A percentile compares a stretch with the other conserved stretches of the same genome.
Evolutionary conservation across 2,888 invertebrate genomes (phyloP).

Genomic region (Altica lythri): DNA sequence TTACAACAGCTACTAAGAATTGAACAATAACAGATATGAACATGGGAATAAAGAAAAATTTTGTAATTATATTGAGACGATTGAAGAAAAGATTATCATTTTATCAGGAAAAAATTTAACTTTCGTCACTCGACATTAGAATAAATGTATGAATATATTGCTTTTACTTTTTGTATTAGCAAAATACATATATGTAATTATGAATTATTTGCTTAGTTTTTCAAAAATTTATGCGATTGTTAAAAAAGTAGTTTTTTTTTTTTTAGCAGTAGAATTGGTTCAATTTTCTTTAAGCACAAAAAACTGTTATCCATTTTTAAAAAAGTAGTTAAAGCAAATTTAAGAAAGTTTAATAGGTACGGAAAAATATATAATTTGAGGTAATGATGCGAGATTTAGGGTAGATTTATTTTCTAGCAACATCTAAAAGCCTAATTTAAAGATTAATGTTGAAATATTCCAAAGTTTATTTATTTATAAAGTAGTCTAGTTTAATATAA

Average conservation of each 20-base stretch:
- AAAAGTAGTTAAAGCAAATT: neutral
- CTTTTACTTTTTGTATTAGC: no score
- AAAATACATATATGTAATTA: no score
- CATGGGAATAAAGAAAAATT: no score
- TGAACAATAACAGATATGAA: no score
- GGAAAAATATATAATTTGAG: neutral
- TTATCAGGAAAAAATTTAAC: no score
- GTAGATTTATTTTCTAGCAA: conserved; percentile 12
- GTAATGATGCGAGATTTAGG: conserved; percentile 1
- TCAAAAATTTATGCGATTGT: neutral
- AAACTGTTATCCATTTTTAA: conserved; percentile 5
- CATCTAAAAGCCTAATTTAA: conserved; percentile 32
- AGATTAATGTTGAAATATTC: conserved; percentile 37
- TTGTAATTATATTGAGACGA: no score
- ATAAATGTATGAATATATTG: no score
- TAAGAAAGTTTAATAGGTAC: neutral
- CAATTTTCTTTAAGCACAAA: neutral
- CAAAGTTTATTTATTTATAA: conserved; percentile 40
- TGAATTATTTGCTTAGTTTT: no score
- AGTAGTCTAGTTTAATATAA: conserved; percentile 38
- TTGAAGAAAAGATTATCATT: no score
- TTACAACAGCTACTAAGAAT: no score
- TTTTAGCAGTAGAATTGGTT: no score
- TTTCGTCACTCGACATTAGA: no score
- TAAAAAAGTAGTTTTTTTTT: neutral